These are phyloP conservation scores for Ptilodon capucinus DNA, from an alignment of 2,888 invertebrate genomes.

Conservation along the genomic window DNA sequence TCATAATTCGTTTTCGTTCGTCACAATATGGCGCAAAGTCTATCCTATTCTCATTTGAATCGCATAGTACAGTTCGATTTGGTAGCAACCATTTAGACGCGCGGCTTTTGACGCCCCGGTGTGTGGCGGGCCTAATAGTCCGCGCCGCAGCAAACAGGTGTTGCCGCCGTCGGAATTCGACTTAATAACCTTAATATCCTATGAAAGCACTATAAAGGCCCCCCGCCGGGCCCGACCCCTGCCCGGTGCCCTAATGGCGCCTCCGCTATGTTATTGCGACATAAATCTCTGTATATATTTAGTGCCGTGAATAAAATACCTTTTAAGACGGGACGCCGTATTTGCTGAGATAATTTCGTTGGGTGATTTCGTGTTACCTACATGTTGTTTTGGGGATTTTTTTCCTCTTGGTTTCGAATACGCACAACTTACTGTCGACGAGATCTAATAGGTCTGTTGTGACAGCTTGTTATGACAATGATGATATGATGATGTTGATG, in stretches of 20 bases:
- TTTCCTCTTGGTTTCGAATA: too few relatives aligned
- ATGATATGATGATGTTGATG: too few relatives aligned
- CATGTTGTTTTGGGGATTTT: neutral
- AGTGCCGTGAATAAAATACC: conserved; percentile 35
- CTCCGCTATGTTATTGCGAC: conserved; percentile 48
- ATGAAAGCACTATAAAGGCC: conserved; percentile 40
- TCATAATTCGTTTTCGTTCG: too few relatives aligned
- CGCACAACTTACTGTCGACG: neutral
- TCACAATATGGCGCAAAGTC: too few relatives aligned
- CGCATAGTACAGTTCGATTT: too few relatives aligned
- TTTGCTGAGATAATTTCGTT: conserved; percentile 27
- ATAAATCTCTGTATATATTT: conserved; percentile 54
- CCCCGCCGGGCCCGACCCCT: conserved; percentile 33
- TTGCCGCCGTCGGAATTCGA: conserved; percentile 30
- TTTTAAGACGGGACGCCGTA: conserved; percentile 26
- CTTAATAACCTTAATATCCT: conserved; percentile 43
- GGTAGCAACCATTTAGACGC: too few relatives aligned
- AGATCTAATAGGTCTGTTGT: neutral
- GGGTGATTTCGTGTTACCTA: conserved; percentile 8
- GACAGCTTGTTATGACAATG: too few relatives aligned
- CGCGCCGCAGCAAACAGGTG: conserved; percentile 25
- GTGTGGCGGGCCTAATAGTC: too few relatives aligned
- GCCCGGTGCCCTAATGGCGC: conserved; percentile 44
- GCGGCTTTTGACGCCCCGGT: too few relatives aligned
- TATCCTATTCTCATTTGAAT: too few relatives aligned